Evolutionary conservation across 2,113 vertebrate genomes (phyloP).

Genomic region (Macquaria ambigua): DNA sequence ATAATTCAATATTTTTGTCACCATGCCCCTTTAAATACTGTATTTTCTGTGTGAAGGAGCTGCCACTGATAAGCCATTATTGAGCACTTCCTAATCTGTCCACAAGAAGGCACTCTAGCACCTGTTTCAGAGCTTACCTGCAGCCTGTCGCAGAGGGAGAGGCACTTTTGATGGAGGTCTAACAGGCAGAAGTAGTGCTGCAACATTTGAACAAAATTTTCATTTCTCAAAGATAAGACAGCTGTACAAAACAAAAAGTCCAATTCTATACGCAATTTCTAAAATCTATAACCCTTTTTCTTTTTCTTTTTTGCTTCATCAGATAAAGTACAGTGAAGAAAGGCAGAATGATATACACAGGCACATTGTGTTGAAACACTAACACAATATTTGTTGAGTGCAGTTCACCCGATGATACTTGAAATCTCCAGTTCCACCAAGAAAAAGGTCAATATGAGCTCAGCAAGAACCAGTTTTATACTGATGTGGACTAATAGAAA

Average conservation of each 20-base stretch:
- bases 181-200: constrained; percentile 14
- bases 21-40: neutral
- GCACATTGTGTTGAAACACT: neutral
- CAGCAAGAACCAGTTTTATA: neutral
- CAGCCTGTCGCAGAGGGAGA: constrained; percentile 8
- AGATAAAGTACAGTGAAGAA: neutral
- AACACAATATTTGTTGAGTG: constrained; percentile 7
- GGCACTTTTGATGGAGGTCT: neutral
- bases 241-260: neutral
- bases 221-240: constrained; percentile 22
- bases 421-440: neutral
- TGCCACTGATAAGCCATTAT: too few species aligned
- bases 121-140: constrained; percentile 19
- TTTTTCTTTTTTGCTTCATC: neutral
- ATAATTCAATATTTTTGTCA: neutral
- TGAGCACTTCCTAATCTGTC: neutral
- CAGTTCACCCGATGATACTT: neutral
- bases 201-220: constrained; percentile 41
- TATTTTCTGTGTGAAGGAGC: neutral
- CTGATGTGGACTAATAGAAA: neutral
- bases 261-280: neutral
- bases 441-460: constrained; percentile 15
- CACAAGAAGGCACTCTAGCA: constrained; percentile 53
- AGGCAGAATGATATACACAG: neutral
- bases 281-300: neutral